These are phyloP conservation scores for Mormyrus iriodes DNA, from an alignment of 2,113 vertebrate genomes.

Conservation along the genomic window DNA sequence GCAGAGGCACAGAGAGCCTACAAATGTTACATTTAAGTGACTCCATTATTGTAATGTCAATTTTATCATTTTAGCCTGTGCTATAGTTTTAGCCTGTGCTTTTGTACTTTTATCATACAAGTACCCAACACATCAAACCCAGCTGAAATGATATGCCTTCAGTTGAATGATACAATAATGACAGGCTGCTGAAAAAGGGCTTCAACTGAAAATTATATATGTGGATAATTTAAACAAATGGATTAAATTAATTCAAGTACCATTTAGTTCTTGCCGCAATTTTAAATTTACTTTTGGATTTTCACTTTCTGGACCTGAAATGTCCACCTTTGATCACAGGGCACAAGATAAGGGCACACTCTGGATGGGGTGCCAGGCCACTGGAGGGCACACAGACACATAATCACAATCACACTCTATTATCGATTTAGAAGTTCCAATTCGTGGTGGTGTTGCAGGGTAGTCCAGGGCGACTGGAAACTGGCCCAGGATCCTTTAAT, in stretches of 20 bases:
- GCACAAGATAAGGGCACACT: neutral
- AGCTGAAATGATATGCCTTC: neutral
- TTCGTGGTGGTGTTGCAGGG: neutral
- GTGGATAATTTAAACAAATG: neutral
- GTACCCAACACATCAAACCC: neutral
- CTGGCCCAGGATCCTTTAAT: neutral
- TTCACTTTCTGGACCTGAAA: neutral
- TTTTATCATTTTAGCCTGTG: neutral
- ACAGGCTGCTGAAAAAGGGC: neutral
- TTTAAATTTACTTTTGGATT: neutral
- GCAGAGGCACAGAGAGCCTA: neutral
- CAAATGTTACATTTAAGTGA: neutral
- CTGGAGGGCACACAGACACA: neutral
- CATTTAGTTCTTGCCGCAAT: neutral
- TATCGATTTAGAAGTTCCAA: neutral
- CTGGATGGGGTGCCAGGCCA: neutral
- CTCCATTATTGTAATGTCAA: neutral
- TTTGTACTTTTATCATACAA: neutral
- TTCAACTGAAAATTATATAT: neutral
- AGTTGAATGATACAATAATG: neutral
- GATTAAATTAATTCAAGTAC: neutral
- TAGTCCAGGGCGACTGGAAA: neutral
- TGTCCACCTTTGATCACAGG: neutral
- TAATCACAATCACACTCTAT: neutral
- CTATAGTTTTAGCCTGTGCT: neutral